Evolutionary conservation across 2,113 vertebrate species (phyloP), one percentile per base, ranked within the genome.

Genomic region (Elachura formosa): DNA sequence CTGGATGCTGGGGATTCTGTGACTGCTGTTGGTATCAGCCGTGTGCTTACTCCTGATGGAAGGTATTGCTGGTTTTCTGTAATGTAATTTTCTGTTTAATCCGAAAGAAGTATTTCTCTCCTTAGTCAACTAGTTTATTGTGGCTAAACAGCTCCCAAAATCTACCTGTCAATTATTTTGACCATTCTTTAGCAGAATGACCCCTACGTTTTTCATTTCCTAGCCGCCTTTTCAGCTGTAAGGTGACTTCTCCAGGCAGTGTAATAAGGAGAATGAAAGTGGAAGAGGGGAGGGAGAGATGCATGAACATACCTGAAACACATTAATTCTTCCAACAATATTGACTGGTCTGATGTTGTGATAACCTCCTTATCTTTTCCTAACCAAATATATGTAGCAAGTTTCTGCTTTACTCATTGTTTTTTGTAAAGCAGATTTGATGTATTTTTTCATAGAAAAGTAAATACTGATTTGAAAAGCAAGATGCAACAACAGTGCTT

Each of bases 1-100:
- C 97, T 99, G 96, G 99, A 99, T 84, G 98, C 98, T 3, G 98
- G 98, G 2, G 98, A 99, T 86, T 98, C 99, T 48, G 99, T 99
- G 75, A 99, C 99, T 3, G 99, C 99, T 10, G 97, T 99, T 84
- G 96, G 98, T 7, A 63, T 98, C 96, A 98, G 98, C 96, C 98
- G n/a, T 7, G 66, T 92, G 36, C 97, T 98, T 61, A 97, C 97
- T 89, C 94, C 87, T 34, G 96, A 98, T 86, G 96, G 97, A 92
- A 98, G 99, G 99, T 99, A 94, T n/a, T 71, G 24, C 49, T 90
- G 49, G 3, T 81, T 81, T 72, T 34, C 16, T 91, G 10, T 89
- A 46, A 28, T 59, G 36, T 23, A 9, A 11, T 86, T 77, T 85
- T 79, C 55, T 45, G 9, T 76, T 78, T 54, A 74, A 54, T 69